Conservation (phyloP, 2,797 vertebrate species). For the Mycteria americana region DNA sequence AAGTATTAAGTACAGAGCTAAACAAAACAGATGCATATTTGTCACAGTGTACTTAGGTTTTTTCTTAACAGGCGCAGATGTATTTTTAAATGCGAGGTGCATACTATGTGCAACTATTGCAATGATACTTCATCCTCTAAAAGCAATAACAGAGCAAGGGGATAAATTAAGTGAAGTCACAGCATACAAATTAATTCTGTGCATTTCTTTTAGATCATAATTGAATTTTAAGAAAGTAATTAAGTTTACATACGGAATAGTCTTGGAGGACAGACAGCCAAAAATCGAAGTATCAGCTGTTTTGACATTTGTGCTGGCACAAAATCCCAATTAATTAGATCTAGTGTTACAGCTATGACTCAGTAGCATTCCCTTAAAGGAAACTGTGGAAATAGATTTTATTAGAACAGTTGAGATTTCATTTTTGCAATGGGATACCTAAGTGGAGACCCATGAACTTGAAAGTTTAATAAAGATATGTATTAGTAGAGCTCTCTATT, state of each 20-base stretch:
- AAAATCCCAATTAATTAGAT: background rate
- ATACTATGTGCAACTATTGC: background rate
- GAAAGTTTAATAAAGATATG: background rate
- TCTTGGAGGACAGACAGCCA: background rate
- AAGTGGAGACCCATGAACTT: background rate
- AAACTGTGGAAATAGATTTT: background rate
- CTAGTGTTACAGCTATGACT: background rate
- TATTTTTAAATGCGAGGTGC: background rate
- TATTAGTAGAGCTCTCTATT: background rate
- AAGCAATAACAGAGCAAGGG: background rate
- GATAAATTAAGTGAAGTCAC: background rate
- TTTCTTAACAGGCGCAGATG: background rate
- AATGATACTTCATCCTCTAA: background rate
- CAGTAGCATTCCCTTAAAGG: background rate
- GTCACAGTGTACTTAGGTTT: background rate
- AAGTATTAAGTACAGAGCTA: background rate
- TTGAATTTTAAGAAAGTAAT: background rate
- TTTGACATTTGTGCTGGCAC: background rate
- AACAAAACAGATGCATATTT: background rate
- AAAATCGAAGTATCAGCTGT: background rate
- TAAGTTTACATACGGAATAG: background rate
- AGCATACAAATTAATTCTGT: background rate
- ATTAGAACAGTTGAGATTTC: background rate
- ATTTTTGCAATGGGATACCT: background rate
- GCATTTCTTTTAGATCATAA: background rate